Base-by-base conservation (phyloP, 2,113 vertebrate species). In the Plecotus auritus region DNA sequence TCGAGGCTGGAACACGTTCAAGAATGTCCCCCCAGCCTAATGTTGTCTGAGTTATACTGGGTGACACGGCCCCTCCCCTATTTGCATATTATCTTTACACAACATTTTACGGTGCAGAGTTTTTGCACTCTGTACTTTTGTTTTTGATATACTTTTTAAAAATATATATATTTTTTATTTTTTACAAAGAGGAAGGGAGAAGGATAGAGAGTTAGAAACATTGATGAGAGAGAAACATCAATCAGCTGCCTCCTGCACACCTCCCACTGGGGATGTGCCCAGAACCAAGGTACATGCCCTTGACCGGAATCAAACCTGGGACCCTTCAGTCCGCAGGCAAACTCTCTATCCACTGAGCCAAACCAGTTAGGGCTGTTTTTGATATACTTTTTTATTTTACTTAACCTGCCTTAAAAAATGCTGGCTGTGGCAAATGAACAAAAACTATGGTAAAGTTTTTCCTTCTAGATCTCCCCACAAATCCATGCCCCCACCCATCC, bases 341-440 rank as follows among this genome's bases (percentile, higher is more conserved):
- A 59, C 8, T 7, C 20, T 59, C 56, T 22, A 59, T 17, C 20
- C 56, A 22, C 22, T 59, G 56, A 59, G 56, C 56, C 7, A 59
- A 20, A 23, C 22, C 22, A 7, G 56, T 7, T 23, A 20, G 56
- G 56, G 7, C 56, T 84, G 28, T 47, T 77, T 17, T 76, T 61
- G 2, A 64, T 83, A 42, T 35, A 84, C 10, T 80, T 78, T 88
- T 37, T 26, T 18, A 77, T 42, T 83, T 84, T 66, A 92, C 56
- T 83, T 86, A 94, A 47, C 22, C 1, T 77, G 30, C 16, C 26
- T 92, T 51, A 22, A 81, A 92, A 88, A 89, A 72, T 73, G 11
- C 42, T 85, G 6, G 8, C 16, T n/a, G 8, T 92, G 74, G 54
- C 64, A 73, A 20, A 26, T 47, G 23, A 35, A 47, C 64, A 64